phyloP scores from a whole-genome alignment of 1,140 invertebrate genomes.

The Platyura marginata region DNA sequence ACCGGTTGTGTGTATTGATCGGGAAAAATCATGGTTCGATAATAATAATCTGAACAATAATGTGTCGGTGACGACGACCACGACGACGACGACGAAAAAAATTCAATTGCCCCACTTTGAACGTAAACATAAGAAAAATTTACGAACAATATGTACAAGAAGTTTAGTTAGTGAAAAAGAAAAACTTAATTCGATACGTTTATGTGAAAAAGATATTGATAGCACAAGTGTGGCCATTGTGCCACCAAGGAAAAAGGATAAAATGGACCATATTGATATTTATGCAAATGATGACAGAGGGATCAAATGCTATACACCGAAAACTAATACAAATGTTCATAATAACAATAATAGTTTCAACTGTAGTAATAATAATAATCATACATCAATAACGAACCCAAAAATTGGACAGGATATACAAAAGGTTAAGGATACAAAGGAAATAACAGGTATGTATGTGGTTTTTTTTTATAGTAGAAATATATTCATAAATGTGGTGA shows the following conservation, averaged over 20 bases:
- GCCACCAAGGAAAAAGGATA: constrained; percentile 4
- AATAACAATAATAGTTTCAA: background rate
- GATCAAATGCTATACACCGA: background rate
- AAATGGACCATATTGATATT: background rate
- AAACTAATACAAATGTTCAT: background rate
- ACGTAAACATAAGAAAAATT: constrained; percentile 2
- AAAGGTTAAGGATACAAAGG: background rate
- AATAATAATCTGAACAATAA: background rate
- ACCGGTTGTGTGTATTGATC: background rate
- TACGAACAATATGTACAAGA: background rate
- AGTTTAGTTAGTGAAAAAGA: constrained; percentile 1
- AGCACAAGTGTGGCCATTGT: constrained; percentile 5
- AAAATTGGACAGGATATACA: background rate
- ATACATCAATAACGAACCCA: background rate
- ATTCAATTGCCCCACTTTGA: constrained; percentile 1
- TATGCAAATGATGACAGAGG: background rate
- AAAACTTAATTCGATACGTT: background rate
- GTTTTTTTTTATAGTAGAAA: no score
- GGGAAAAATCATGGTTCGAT: background rate
- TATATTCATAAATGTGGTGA: no score
- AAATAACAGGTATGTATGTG: background rate
- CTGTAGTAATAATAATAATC: background rate
- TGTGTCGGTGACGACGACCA: background rate
- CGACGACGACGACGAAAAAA: background rate
- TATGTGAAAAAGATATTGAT: constrained; percentile 2